These are phyloP conservation scores for Pelodytes ibericus DNA, from an alignment of 2,797 vertebrate species.

Conservation along the genomic window DNA sequence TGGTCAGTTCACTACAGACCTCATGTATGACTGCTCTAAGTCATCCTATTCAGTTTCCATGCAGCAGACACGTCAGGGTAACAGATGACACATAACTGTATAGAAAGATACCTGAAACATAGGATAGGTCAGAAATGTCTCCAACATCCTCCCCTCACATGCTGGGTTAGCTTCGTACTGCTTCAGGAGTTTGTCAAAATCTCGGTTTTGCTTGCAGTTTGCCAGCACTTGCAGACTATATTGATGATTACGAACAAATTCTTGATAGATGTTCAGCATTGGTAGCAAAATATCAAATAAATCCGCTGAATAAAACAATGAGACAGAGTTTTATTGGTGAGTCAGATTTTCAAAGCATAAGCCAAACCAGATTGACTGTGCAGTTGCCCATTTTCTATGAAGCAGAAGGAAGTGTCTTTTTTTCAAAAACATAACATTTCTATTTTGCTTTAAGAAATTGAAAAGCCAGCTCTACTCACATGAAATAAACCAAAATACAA, in stretches of 20 bases:
- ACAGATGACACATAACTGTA: background rate
- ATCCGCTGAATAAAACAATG: slow-evolving; percentile 81
- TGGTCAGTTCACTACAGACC: no score
- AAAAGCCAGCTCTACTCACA: no score
- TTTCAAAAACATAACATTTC: background rate
- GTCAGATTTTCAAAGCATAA: slow-evolving; percentile 2
- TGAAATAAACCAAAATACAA: no score
- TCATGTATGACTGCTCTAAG: no score
- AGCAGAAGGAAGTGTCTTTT: background rate
- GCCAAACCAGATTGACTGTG: background rate
- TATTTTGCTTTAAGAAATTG: background rate
- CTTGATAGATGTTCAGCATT: slow-evolving; percentile 99
- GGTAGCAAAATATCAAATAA: slow-evolving; percentile 98
- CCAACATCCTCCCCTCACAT: slow-evolving; percentile 95
- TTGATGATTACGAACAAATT: slow-evolving; percentile 98
- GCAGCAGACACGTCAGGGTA: no score
- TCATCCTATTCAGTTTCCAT: no score
- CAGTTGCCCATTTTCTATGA: background rate
- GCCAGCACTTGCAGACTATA: slow-evolving; percentile 98
- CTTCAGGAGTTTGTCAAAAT: slow-evolving; percentile 98
- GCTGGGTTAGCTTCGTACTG: slow-evolving; percentile 96
- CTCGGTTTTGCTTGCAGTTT: slow-evolving; percentile 98
- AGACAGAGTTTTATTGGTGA: slow-evolving; percentile 35
- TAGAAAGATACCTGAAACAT: slow-evolving; percentile 91
- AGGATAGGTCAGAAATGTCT: slow-evolving; percentile 97